Base-by-base conservation (phyloP, 2,888 invertebrate species). In the Zonitis immaculata region DNA sequence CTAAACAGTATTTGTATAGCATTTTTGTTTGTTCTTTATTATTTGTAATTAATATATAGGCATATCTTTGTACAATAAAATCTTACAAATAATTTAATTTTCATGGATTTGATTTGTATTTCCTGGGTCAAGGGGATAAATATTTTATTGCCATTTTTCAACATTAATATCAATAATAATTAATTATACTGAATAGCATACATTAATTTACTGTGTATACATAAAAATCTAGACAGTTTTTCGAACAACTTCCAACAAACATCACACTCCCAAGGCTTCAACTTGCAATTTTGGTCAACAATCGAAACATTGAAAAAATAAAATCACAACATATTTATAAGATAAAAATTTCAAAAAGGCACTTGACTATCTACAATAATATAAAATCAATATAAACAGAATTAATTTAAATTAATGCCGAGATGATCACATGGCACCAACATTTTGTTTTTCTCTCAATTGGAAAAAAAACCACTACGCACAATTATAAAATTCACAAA, bases 341-440 rank as follows among this genome's bases (percentile, higher is more conserved):
- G n/a, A n/a, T n/a, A n/a, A n/a, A 58, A 65, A 63, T 63, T 67
- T 66, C 66, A 64, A 66, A 63, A 71, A 70, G 71, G 70, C 70
- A 70, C 69, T 71, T 71, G 67, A 61, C 63, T 60, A 66, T 63
- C 63, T 67, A 68, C 62, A 65, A 54, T 65, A 65, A n/a, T n/a
- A n/a, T 64, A 64, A 67, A 67, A 68, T 66, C 60, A 66, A 68
- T 65, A 65, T 63, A 63, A 63, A 59, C 50, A 46, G 52, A 44
- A 48, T 39, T 44, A 45, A 55, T 49, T 63, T 61, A 62, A 61
- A 62, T 67, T 68, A 67, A 67, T 69, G 68, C 68, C 68, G 68
- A 64, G 63, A 63, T 66, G 64, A 69, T 67, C 70, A 67, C 68
- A 72, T 72, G 70, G 70, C 70, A 70, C 70, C 65, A 66, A 66